Evolutionary conservation across 1,140 invertebrate genomes (phyloP).

Genomic region (Nasonia vitripennis): DNA sequence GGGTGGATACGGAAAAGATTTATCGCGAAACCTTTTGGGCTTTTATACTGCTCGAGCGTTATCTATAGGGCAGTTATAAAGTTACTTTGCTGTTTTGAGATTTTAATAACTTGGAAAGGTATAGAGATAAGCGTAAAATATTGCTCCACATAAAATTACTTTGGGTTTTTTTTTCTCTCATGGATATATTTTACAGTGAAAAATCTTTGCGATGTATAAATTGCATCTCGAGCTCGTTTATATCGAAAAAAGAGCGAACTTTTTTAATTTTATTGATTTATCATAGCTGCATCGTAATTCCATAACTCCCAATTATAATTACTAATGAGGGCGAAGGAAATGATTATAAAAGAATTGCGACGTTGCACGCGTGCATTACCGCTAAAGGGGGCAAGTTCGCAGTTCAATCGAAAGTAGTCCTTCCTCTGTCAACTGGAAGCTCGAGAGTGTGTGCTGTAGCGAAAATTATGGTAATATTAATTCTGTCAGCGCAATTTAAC

Average conservation of each 20-base stretch:
- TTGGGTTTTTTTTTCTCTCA: not conserved
- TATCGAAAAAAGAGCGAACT: no score
- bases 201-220: not conserved
- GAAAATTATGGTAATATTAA: slow-evolving; percentile 69
- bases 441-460: slow-evolving; percentile 55
- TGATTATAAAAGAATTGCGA: no score
- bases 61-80: slow-evolving; percentile 34
- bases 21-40: not conserved
- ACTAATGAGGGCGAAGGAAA: no score
- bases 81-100: slow-evolving; percentile 49
- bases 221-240: not conserved
- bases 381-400: no score
- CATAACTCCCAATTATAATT: no score
- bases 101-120: not conserved
- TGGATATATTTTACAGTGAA: not conserved
- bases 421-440: no score
- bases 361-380: no score
- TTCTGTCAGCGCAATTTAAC: slow-evolving; percentile 52
- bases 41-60: not conserved
- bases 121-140: not conserved
- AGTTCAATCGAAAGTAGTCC: no score
- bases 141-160: not conserved
- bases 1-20: not conserved
- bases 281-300: no score
- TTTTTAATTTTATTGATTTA: no score